Evolutionary conservation across 2,113 vertebrate genomes (phyloP), one percentile per base, ranked within the genome.

Genomic region (Pongo abelii): DNA sequence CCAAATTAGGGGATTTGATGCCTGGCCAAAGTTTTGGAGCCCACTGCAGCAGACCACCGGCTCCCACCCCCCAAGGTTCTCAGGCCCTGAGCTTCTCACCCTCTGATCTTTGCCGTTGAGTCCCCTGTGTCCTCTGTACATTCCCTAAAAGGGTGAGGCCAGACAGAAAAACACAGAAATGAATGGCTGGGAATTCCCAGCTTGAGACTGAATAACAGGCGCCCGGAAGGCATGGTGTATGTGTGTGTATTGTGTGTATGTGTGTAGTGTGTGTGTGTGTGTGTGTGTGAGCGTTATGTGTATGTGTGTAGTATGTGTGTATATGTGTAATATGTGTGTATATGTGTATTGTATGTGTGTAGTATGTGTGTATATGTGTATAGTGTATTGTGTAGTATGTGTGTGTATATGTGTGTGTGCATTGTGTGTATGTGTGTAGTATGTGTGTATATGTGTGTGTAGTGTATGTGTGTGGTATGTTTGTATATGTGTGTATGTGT

Each of bases 131-230:
- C 48, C 67, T 67, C 48, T 77, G 93, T 89, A 52, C 97, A 95
- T 97, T 97, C 97, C 97, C 72, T 80, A n/a, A 30, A 74, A 81
- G 93, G 89, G 93, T 55, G 84, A 93, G 96, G 80, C 75, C 70
- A 74, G 75, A 27, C 61, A 64, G 83, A 87, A 94, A 92, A 96
- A 96, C 61, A 94, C 46, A 95, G 70, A 93, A 80, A 89, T 84
- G 69, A 97, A 93, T 90, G 86, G 59, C 84, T 6, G 96, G 98
- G 97, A 97, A 94, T 96, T 98, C 84, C 97, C 96, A 95, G 83
- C 22, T 1, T 67, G 40, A 69, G 27, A 13, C 25, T 80, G 48
- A 84, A 50, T 64, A 91, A 88, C 6, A 79, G 20, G 40, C 0
- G 0, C 11, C 75, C 16, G 50, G 23, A 70, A 11, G 38, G 18